Evolutionary conservation across 2,113 vertebrate species (phyloP).

Genomic region (Ahaetulla prasina): DNA sequence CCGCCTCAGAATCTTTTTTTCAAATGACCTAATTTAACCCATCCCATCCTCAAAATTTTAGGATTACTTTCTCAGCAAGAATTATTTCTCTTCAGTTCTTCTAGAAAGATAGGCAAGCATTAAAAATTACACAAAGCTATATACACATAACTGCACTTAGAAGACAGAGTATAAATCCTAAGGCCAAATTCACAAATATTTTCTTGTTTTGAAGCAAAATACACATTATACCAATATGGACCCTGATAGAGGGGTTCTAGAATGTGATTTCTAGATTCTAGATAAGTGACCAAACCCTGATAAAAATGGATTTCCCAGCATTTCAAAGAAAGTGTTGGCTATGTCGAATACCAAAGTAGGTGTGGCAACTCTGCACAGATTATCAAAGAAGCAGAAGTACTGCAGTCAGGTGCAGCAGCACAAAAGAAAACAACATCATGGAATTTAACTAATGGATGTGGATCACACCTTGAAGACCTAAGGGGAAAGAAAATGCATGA

Average conservation of each 20-base stretch:
- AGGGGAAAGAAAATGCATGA: not conserved
- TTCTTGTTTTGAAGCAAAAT: not conserved
- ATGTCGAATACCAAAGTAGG: conserved; percentile 35
- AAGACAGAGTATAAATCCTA: not conserved
- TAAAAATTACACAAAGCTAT: not conserved
- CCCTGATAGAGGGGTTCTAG: not conserved
- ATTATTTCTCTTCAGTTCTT: not conserved
- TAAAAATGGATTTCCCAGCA: not conserved
- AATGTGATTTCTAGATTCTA: not conserved
- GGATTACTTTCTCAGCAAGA: not conserved
- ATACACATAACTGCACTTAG: not conserved
- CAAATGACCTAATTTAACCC: not conserved
- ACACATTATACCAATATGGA: not conserved
- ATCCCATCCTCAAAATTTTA: not conserved
- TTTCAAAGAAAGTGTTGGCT: not conserved
- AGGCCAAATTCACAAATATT: not conserved
- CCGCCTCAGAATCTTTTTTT: not conserved
- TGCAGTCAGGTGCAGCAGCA: conserved; percentile 37
- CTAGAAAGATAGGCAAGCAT: not conserved
- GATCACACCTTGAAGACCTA: conserved; percentile 5
- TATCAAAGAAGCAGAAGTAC: conserved; percentile 11
- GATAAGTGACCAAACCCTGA: not conserved
- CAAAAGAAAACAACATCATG: not conserved
- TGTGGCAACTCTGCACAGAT: conserved; percentile 35
- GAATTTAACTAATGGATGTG: not conserved